Percentiles rank a stretch among this genome's conserved stretches.
Evolutionary conservation across 92 coral and sea anemone genomes (phyloP).

Genomic region (Micromussa lordhowensis): DNA sequence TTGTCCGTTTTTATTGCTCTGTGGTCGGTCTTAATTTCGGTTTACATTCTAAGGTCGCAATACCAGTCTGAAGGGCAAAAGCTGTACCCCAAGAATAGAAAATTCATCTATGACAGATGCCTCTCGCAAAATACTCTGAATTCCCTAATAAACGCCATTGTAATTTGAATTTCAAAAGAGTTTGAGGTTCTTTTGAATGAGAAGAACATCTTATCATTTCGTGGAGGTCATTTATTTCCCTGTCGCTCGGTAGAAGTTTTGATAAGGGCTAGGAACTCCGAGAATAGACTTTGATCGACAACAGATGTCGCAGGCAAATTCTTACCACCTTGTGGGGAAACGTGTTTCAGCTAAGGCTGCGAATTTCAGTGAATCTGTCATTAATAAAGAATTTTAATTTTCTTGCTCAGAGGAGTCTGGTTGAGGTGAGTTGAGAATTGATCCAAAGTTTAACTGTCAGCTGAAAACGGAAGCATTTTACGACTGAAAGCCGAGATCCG

Average conservation of each 20-base stretch:
- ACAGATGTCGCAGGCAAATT: background rate
- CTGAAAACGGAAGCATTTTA: too few relatives aligned
- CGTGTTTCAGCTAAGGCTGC: background rate
- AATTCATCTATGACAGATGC: background rate
- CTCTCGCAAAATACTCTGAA: background rate
- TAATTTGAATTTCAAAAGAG: background rate
- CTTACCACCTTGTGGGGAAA: background rate
- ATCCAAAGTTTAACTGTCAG: too few relatives aligned
- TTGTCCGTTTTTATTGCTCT: background rate
- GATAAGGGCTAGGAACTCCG: background rate
- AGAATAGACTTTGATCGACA: background rate
- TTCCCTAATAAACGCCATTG: background rate
- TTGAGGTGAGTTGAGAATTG: too few relatives aligned
- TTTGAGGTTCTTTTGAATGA: background rate
- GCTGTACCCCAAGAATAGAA: background rate
- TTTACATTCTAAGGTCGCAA: background rate
- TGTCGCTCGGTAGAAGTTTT: background rate
- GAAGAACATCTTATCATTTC: background rate
- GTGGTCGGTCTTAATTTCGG: background rate
- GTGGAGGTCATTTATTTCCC: background rate
- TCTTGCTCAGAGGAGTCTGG: background rate
- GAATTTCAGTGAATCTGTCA: background rate
- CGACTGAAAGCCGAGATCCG: too few relatives aligned
- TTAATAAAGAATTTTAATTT: background rate
- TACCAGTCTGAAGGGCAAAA: background rate